Base-by-base conservation (phyloP, 2,888 invertebrate genomes). In the Drosophila nr. perissopoda region DNA sequence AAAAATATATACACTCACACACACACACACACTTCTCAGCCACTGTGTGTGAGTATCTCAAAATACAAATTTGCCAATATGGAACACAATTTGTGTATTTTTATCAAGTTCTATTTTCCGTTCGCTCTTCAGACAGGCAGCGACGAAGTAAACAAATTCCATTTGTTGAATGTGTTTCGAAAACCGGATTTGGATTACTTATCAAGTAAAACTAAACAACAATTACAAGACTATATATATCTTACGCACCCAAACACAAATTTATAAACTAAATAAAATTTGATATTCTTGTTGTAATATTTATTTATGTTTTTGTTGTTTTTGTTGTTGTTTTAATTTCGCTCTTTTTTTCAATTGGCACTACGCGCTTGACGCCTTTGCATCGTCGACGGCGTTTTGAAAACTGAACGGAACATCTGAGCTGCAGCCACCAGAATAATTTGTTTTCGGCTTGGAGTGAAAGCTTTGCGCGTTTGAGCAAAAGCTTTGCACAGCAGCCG, bases 401-500 rank as follows among this genome's bases (percentile, higher is more conserved):
- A 73, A 89, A 83, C 83, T 83, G 69, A 83, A 81, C 75, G 54
- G 52, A 75, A 80, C 77, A 73, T 80, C 81, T 69, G 64, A 85
- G 86, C 78, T 67, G 33, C 80, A 75, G 73, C 70, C 49, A 56
- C 49, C 67, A 69, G 82, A 76, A 65, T 68, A 7, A 1, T 38
- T 36, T 25, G 34, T 25, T 63, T 69, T 61, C 36, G 45, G 33
- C 27, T 58, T 75, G 71, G 85, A 87, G 85, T 83, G 57, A 83
- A 85, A 85, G 90, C 90, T 85, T 31, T 11, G n/a, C 1, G 18
- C 13, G 21, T 16, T 57, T 68, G 78, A 78, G 79, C 45, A 51
- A 80, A 80, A 83, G 83, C 83, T 76, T 10, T 10, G 25, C 69
- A 48, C 87, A 89, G 89, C 87, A 84, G 87, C 87, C 87, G 62